Percentiles rank a stretch among this genome's conserved stretches.
Conservation (phyloP, 2,888 invertebrate genomes). For the Spisula subtruncata region DNA sequence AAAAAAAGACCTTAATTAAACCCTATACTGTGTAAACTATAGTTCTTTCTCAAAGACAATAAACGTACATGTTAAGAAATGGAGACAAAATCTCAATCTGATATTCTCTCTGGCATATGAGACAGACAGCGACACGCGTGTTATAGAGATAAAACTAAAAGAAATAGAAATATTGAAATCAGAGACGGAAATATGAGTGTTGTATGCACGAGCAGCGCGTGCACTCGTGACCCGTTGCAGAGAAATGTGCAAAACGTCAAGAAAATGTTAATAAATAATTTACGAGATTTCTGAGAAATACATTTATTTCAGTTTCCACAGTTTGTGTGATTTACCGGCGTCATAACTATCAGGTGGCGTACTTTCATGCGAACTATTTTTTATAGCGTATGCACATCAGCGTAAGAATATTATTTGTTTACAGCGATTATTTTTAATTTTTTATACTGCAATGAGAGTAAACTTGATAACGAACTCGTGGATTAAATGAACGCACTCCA, state of each 20-base stretch:
- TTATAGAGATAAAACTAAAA: not conserved
- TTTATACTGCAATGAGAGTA: not conserved
- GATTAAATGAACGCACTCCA: not conserved
- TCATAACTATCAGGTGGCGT: not conserved
- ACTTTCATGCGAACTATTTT: not conserved
- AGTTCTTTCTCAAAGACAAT: too few relatives aligned
- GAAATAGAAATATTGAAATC: not conserved
- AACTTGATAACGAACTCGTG: not conserved
- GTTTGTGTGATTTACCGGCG: not conserved
- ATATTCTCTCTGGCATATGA: not conserved
- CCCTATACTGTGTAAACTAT: too few relatives aligned
- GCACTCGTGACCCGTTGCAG: not conserved
- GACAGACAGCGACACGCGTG: not conserved
- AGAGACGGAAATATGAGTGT: not conserved
- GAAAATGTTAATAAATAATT: constrained; percentile 2
- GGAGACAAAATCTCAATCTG: not conserved
- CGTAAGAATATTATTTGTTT: constrained; percentile 4
- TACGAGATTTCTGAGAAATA: not conserved
- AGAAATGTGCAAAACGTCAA: not conserved
- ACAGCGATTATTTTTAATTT: not conserved
- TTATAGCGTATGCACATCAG: not conserved
- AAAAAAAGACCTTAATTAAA: too few relatives aligned
- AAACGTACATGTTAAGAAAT: too few relatives aligned
- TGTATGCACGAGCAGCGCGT: not conserved
- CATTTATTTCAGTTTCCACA: too few relatives aligned